phyloP scores from a whole-genome alignment of 2,888 invertebrate species.

The Heteropelma amictum region DNA sequence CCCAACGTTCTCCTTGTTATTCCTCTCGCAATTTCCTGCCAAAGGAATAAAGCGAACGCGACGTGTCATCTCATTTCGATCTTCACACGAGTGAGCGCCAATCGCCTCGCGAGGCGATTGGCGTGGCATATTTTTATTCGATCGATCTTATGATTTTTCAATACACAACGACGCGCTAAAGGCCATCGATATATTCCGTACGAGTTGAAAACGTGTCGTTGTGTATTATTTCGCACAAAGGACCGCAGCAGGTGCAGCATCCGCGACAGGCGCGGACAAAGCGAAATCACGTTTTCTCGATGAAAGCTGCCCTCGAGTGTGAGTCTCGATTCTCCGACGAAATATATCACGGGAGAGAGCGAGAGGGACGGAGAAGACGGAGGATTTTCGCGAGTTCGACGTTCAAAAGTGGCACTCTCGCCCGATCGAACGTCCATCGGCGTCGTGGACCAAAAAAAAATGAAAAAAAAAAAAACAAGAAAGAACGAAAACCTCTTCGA shows the following conservation, averaged over 20 bases:
- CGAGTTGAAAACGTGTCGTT: background rate
- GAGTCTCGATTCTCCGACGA: background rate
- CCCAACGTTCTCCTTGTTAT: background rate
- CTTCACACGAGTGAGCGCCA: conserved; percentile 17
- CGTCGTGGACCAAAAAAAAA: too few species aligned
- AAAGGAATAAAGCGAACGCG: background rate
- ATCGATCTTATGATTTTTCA: conserved; percentile 25
- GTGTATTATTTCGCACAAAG: background rate
- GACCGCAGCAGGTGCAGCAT: conserved; percentile 43
- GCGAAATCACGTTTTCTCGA: conserved; percentile 53
- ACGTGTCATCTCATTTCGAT: conserved; percentile 45
- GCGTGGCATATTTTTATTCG: background rate
- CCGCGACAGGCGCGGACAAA: conserved; percentile 35
- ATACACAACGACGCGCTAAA: background rate
- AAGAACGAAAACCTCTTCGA: too few species aligned
- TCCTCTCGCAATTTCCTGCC: conserved; percentile 11
- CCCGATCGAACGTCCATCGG: background rate
- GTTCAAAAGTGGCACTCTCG: conserved; percentile 47
- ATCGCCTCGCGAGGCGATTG: conserved; percentile 9
- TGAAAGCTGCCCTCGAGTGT: conserved; percentile 48
- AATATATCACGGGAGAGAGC: too few species aligned
- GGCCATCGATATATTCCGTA: background rate
- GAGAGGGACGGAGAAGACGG: conserved; percentile 4
- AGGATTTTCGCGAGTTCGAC: conserved; percentile 39
- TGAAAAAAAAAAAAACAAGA: too few species aligned